Base-by-base conservation (phyloP, 2,797 vertebrate species). In the Anomalospiza imberbis region DNA sequence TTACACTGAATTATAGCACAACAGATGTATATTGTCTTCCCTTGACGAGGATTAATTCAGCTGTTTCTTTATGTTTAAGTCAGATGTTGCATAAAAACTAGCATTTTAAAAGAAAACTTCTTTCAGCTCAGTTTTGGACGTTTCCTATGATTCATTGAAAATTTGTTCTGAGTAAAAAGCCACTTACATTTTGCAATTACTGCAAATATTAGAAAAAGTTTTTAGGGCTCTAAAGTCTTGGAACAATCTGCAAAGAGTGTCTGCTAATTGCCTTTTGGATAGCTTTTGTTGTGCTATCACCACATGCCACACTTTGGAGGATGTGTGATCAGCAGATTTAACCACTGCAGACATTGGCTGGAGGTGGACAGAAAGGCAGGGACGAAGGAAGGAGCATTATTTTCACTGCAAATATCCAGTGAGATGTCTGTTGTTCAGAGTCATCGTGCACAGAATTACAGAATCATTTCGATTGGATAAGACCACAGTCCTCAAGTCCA, bases 11-110 rank as follows among this genome's bases (percentile, higher is more conserved):
- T 96, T 96, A 88, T 75, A 77, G 45, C 60, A 73, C 62, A 85
- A 91, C 88, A 94, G 87, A 93, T 96, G 90, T 92, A 93, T 86
- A 91, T 85, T 91, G 68, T 96, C 87, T 94, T 89, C 83, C 84
- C 68, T 26, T 91, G 91, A 97, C 1, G 1, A 94, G 48, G 65
- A 88, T 96, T 95, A 91, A 77, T 95, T 96, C 91, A 94, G 91
- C 92, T 94, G 82, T 94, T 96, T 87, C 86, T 91, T 88, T 89
- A 93, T 68, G 86, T 91, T 92, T 90, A 90, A 76, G 55, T 85
- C 60, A 89, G 58, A 83, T 63, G 32, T 61, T 82, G 44, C 88
- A 80, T 75, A 61, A 91, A 95, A 92, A 7, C 48, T 89, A 96
- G 61, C 21, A 67, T 91, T 93, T 95, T 60, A 63, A 89, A 95